These are phyloP conservation scores for Drosophila rubida DNA, from an alignment of 2,888 invertebrate genomes.

Conservation along the genomic window DNA sequence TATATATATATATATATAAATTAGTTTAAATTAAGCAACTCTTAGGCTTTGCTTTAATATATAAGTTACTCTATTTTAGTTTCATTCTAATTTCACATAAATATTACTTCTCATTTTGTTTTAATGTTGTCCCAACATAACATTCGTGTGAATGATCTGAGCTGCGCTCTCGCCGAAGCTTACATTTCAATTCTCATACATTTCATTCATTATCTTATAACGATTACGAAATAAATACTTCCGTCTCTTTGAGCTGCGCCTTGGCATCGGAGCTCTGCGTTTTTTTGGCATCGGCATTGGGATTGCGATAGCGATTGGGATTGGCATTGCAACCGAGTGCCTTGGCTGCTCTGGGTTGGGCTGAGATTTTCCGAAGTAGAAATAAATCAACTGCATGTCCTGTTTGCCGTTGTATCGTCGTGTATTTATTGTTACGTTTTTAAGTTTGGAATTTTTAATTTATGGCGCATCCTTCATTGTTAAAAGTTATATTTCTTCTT, in stretches of 20 bases:
- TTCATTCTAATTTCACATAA: too few species aligned
- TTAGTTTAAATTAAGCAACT: too few species aligned
- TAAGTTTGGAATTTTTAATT: conserved; percentile 81
- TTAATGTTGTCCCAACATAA: too few species aligned
- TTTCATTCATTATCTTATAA: conserved; percentile 66
- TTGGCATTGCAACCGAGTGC: conserved; percentile 10
- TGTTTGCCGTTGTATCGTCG: conserved; percentile 50
- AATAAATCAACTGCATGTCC: conserved; percentile 77
- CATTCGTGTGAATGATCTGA: conserved; percentile 36
- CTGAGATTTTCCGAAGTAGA: conserved; percentile 59
- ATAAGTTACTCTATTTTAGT: too few species aligned
- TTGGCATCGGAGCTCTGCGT: conserved; percentile 29
- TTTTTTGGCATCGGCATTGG: conserved; percentile 6
- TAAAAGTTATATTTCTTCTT: conserved; percentile 76
- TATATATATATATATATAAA: too few species aligned
- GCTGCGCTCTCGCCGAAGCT: conserved; percentile 5
- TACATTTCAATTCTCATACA: conserved; percentile 19
- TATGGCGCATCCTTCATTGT: conserved; percentile 79
- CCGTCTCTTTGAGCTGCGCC: conserved; percentile 61
- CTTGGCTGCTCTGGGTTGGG: conserved; percentile 25
- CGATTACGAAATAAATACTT: conserved; percentile 80
- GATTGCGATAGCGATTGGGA: conserved; percentile 7
- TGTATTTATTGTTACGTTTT: conserved; percentile 78
- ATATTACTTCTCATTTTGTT: too few species aligned
- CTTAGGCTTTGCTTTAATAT: too few species aligned